A percentile compares a stretch with the other conserved stretches of the same genome.
Conservation (phyloP, 2,113 vertebrate genomes). For the Himantopus leucocephalus region DNA sequence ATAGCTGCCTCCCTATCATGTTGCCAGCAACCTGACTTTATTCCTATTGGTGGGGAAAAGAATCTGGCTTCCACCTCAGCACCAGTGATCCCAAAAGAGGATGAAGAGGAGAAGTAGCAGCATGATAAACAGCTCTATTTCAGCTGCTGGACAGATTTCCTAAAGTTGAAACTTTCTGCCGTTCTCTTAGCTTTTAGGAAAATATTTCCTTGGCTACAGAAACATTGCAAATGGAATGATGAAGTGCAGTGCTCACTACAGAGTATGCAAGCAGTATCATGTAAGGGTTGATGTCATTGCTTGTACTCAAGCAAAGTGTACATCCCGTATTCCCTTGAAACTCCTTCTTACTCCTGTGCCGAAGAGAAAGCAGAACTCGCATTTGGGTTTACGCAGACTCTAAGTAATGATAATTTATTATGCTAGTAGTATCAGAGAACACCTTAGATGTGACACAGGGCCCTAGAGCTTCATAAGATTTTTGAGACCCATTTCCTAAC, state of each 20-base stretch:
- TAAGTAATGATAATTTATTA: background rate
- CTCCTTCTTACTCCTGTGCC: background rate
- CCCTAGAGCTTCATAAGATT: background rate
- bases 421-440: background rate
- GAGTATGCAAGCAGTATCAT: background rate
- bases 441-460: background rate
- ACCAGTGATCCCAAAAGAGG: background rate
- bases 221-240: background rate
- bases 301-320: background rate
- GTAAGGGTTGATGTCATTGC: background rate
- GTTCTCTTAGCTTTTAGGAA: background rate
- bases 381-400: background rate
- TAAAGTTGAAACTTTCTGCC: background rate
- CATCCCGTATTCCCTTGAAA: background rate
- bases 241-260: background rate
- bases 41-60: background rate
- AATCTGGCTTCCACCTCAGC: background rate
- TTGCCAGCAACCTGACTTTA: slow-evolving; percentile 6
- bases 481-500: background rate
- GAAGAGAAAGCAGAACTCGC: background rate
- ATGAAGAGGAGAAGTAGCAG: slow-evolving; percentile 4
- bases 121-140: background rate
- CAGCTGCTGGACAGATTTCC: background rate
- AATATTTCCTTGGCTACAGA: slow-evolving; percentile 9
- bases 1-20: background rate